Conservation (phyloP, 2,888 invertebrate genomes). For the Falcaria lacertinaria region DNA sequence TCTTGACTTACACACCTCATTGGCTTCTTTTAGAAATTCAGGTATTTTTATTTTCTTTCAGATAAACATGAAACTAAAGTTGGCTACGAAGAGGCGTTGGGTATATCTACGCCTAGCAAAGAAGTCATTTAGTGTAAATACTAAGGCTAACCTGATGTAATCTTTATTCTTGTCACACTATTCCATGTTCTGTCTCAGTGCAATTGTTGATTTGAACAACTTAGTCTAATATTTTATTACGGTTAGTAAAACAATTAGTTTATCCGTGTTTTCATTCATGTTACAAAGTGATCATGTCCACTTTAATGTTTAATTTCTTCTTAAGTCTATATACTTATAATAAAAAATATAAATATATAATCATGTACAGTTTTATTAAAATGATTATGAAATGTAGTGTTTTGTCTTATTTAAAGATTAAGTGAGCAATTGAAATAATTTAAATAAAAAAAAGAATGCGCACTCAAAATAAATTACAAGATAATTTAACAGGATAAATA, state of each 20-base stretch:
- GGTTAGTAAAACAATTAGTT: conserved; percentile 47
- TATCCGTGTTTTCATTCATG: conserved; percentile 52
- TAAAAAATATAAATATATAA: conserved; percentile 58
- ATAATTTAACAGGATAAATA: background rate
- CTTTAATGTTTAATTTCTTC: conserved; percentile 57
- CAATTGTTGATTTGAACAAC: conserved; percentile 71
- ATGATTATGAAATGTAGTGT: conserved; percentile 38
- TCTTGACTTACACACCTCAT: no score
- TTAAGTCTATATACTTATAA: conserved; percentile 55
- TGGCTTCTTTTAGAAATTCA: background rate
- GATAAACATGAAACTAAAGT: conserved; percentile 80
- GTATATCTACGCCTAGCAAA: conserved; percentile 95
- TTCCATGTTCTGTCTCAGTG: conserved; percentile 60
- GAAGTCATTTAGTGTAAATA: conserved; percentile 82
- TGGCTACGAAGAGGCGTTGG: conserved; percentile 94
- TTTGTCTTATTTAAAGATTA: conserved; percentile 14
- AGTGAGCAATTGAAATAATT: background rate
- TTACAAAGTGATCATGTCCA: conserved; percentile 65
- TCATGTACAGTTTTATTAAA: conserved; percentile 75
- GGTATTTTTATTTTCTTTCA: conserved; percentile 33
- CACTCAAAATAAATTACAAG: background rate
- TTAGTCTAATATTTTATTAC: conserved; percentile 46
- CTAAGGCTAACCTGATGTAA: conserved; percentile 20
- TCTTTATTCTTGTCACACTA: conserved; percentile 41
- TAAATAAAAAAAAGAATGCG: background rate